Conservation (phyloP, 2,888 invertebrate genomes). For the Stratiomys singularior region DNA sequence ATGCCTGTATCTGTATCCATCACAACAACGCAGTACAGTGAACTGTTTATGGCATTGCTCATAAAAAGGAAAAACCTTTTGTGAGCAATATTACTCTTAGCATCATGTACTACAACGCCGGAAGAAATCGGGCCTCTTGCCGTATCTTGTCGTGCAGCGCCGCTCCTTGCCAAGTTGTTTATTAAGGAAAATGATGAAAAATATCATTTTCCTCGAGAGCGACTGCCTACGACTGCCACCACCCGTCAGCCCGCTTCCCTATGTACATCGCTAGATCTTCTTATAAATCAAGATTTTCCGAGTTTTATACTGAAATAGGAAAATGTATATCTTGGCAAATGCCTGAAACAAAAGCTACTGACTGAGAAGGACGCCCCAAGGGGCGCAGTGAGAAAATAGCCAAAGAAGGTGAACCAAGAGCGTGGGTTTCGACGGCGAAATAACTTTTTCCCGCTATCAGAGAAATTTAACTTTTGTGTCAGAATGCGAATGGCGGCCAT, state of each 20-base stretch:
- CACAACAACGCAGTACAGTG: not conserved
- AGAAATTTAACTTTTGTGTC: not conserved
- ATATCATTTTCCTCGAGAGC: not conserved
- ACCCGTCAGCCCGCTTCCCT: not conserved
- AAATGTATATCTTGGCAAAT: not conserved
- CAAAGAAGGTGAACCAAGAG: not conserved
- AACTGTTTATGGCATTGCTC: not conserved
- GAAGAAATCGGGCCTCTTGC: not conserved
- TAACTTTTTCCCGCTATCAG: not conserved
- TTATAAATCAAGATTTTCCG: conserved; percentile 11
- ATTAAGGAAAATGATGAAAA: conserved; percentile 13
- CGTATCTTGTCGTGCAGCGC: too few species aligned
- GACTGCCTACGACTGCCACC: not conserved
- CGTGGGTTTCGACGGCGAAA: not conserved
- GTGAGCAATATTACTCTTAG: not conserved
- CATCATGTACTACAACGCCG: not conserved
- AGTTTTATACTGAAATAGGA: not conserved
- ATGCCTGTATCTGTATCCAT: not conserved
- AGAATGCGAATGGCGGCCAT: not conserved
- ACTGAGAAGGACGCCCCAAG: not conserved
- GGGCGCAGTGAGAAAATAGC: not conserved
- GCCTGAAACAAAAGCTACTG: not conserved
- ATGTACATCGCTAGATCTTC: not conserved
- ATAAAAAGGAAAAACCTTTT: not conserved
- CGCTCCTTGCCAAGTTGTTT: not conserved